Conservation (phyloP, 2,888 invertebrate species). For the Mesorhabditis belari region DNA sequence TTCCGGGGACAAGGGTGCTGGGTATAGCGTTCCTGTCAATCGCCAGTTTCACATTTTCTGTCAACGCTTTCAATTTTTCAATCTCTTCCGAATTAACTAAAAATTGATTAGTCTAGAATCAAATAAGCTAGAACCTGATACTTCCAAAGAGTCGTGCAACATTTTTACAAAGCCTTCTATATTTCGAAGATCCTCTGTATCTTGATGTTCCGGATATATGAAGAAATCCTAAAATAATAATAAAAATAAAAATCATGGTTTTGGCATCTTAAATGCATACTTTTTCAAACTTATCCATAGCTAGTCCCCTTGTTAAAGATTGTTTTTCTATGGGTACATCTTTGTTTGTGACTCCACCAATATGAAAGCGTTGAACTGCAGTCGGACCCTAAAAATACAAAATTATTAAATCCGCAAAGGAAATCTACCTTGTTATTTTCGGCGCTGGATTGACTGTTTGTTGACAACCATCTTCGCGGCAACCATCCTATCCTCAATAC, state of each 20-base stretch:
- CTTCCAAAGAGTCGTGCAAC: not conserved
- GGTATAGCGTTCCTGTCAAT: constrained; percentile 33
- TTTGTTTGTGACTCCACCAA: constrained; percentile 4
- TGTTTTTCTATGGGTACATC: constrained; percentile 40
- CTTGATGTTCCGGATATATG: constrained; percentile 50
- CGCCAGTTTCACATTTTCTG: constrained; percentile 20
- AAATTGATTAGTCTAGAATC: not conserved
- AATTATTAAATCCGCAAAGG: not conserved
- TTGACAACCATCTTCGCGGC: not conserved
- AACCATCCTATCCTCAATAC: too few relatives aligned
- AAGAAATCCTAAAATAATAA: constrained; percentile 47
- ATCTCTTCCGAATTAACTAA: constrained; percentile 15
- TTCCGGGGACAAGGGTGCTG: constrained; percentile 28
- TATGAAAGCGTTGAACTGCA: not conserved
- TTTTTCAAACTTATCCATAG: constrained; percentile 50
- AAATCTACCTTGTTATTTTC: not conserved
- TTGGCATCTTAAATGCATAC: constrained; percentile 12
- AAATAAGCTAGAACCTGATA: not conserved
- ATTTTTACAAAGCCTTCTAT: constrained; percentile 37
- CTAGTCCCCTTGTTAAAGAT: constrained; percentile 42
- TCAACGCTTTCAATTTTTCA: constrained; percentile 19
- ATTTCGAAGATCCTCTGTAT: constrained; percentile 43
- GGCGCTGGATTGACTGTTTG: too few relatives aligned
- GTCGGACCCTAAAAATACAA: not conserved
- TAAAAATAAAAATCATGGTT: not conserved